Percentiles rank a stretch among this genome's conserved stretches.
Conservation (phyloP, 2,888 invertebrate species). For the Tenthredo distinguenda region DNA sequence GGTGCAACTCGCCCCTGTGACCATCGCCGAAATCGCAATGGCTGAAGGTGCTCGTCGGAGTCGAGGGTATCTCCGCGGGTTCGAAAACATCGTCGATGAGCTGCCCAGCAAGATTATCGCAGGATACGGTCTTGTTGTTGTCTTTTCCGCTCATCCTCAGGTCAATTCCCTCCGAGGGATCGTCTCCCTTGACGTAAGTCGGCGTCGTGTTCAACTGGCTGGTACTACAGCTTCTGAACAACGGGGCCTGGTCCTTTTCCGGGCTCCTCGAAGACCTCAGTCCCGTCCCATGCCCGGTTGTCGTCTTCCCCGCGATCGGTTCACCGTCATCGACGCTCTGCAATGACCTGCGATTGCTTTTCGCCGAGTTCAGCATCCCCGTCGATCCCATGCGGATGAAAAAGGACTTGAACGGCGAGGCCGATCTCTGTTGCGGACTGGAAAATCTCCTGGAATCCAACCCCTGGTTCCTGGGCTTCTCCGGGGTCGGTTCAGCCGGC, state of each 20-base stretch:
- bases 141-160: slow-evolving; percentile 78
- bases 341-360: slow-evolving; percentile 71
- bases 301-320: slow-evolving; percentile 52
- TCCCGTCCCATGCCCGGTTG: not conserved
- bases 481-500: slow-evolving; percentile 68
- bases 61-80: slow-evolving; percentile 16
- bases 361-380: slow-evolving; percentile 85
- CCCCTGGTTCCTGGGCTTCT: slow-evolving; percentile 59
- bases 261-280: slow-evolving; percentile 69
- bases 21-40: slow-evolving; percentile 69
- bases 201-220: slow-evolving; percentile 85
- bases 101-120: slow-evolving; percentile 71
- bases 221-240: slow-evolving; percentile 89
- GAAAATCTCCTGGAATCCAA: slow-evolving; percentile 69
- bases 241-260: slow-evolving; percentile 78
- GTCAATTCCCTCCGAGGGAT: slow-evolving; percentile 89
- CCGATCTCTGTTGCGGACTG: slow-evolving; percentile 80
- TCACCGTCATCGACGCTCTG: slow-evolving; percentile 78
- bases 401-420: slow-evolving; percentile 86
- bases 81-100: slow-evolving; percentile 50
- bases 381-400: slow-evolving; percentile 89
- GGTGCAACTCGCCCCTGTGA: slow-evolving; percentile 62
- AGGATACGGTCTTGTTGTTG: slow-evolving; percentile 71
- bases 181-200: slow-evolving; percentile 87
- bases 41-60: slow-evolving; percentile 61